Evolutionary conservation across 2,888 invertebrate species (phyloP), one percentile per base, ranked within the genome.

Genomic region (Diploptera punctata): DNA sequence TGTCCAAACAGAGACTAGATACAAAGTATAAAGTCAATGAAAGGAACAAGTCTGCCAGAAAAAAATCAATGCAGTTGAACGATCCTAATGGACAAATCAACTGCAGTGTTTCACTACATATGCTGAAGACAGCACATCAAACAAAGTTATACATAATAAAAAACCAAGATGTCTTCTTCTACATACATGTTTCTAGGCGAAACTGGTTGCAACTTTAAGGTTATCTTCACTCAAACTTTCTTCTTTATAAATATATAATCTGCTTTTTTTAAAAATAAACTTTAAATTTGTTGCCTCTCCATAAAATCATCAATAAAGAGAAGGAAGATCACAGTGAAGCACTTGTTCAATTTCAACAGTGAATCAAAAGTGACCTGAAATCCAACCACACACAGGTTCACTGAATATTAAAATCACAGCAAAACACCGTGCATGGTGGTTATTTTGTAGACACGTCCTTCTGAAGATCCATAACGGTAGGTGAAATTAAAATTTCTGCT

Each of bases 141-240:
- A 9, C 57, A 57, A 54, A 49, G 54, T 31, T 29, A 47, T 47
- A 52, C 33, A 68, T 21, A 68, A 67, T 18, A 21, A 68, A 54
- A 52, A 26, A 52, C 44, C 33, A n/a, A 68, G 49, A 4, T 52
- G 24, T 54, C 68, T 31, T 68, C 52, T 31, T 68, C 38, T 54
- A 52, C 54, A 54, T 68, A 68, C 68, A 67, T 67, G 68, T 68
- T 65, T 57, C 57, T 29, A 65, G 44, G n/a, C 38, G 65, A 47
- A 44, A 65, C 65, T n/a, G 19, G 65, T 26, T 65, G 44, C n/a
- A 65, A 65, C 47, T 44, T 44, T 26, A 43, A 26, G 44, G 38
- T 38, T 44, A 65, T 47, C 57, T 57, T 57, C 57, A 57, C 16
- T 31, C 16, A 29, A n/a, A 57, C 57, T 57, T 57, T 57, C 57